Conservation (phyloP, 1,140 invertebrate genomes). For the Mercenaria mercenaria region DNA sequence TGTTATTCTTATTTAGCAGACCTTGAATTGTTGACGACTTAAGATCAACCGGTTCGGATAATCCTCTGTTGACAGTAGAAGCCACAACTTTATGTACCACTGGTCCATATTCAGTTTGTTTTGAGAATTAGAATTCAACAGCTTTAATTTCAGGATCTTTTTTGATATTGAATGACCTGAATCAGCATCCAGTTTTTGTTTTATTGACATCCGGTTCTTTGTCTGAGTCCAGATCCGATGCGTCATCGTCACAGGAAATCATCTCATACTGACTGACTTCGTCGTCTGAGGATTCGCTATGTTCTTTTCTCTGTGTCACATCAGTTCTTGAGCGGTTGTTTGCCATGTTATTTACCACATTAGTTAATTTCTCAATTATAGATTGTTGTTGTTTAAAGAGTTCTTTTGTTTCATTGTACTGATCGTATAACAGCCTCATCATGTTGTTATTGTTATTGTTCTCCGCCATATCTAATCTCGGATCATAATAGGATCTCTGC, state of each 20-base stretch:
- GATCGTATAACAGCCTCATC: not conserved
- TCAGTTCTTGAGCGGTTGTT: not conserved
- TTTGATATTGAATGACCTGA: not conserved
- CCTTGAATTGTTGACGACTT: not conserved
- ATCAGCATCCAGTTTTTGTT: not conserved
- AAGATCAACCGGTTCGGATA: not conserved
- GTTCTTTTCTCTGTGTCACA: not conserved
- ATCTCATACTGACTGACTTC: not conserved
- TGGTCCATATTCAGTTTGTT: not conserved
- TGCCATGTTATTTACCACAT: not conserved
- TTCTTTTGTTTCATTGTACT: not conserved
- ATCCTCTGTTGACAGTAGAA: not conserved
- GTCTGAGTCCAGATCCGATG: not conserved
- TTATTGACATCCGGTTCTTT: not conserved
- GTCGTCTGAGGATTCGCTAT: not conserved
- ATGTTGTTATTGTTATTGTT: not conserved
- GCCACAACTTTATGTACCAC: not conserved
- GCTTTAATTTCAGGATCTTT: not conserved
- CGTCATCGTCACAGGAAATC: not conserved
- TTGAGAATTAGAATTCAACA: not conserved
- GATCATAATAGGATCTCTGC: not conserved
- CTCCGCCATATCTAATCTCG: not conserved
- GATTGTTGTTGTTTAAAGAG: not conserved
- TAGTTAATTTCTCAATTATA: not conserved
- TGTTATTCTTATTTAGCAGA: not conserved